Evolutionary conservation across 2,888 invertebrate species (phyloP).

Genomic region (Temnothorax rugatulus): DNA sequence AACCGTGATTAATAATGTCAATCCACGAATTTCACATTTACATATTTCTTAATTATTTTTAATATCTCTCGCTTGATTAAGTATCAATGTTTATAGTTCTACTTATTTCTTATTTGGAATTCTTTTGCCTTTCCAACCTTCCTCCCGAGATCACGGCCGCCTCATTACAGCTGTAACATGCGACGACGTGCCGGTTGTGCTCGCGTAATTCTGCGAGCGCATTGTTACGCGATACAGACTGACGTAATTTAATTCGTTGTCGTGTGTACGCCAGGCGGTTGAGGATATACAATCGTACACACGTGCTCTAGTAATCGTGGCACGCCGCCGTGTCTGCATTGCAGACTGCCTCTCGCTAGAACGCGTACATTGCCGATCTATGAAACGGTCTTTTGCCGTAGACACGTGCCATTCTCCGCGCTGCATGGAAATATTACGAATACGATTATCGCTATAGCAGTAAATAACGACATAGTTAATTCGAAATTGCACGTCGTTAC

Average conservation of each 20-base stretch:
- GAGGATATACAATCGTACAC: slow-evolving; percentile 72
- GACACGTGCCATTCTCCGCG: slow-evolving; percentile 33
- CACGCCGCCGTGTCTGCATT: slow-evolving; percentile 65
- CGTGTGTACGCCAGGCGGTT: slow-evolving; percentile 60
- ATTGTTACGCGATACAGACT: slow-evolving; percentile 77
- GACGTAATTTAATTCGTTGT: slow-evolving; percentile 76
- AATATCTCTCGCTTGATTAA: background rate
- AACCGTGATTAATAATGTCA: background rate
- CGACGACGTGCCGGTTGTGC: slow-evolving; percentile 70
- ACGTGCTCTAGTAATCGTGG: slow-evolving; percentile 74
- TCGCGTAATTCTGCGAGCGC: slow-evolving; percentile 70
- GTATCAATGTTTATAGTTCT: background rate
- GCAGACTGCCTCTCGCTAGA: slow-evolving; percentile 64
- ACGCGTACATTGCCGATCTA: slow-evolving; percentile 67
- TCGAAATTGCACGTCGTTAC: slow-evolving; percentile 20
- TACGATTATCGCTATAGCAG: slow-evolving; percentile 30
- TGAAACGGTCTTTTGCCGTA: slow-evolving; percentile 64
- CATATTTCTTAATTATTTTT: background rate
- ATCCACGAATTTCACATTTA: background rate
- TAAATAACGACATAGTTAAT: slow-evolving; percentile 52
- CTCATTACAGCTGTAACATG: slow-evolving; percentile 76
- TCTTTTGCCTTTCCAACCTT: slow-evolving; percentile 54
- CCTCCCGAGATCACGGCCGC: slow-evolving; percentile 71
- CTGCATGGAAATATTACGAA: slow-evolving; percentile 36
- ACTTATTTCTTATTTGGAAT: slow-evolving; percentile 15